Conservation (phyloP, 2,113 vertebrate genomes). For the Rutilus rutilus region DNA sequence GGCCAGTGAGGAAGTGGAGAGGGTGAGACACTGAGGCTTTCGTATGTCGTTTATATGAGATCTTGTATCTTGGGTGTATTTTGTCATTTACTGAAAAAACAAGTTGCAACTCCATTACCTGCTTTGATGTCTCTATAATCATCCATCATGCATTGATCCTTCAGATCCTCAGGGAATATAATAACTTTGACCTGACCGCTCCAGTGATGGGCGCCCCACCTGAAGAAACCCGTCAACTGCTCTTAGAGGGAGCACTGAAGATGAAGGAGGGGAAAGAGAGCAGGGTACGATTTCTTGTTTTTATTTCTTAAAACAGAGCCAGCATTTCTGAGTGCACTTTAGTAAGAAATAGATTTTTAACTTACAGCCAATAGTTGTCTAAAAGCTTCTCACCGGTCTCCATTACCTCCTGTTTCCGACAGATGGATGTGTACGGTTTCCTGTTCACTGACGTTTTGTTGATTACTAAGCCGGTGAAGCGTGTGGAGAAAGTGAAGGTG, state of each 20-base stretch:
- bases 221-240: slow-evolving; percentile 88
- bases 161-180: slow-evolving; percentile 92
- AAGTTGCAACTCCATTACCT: not conserved
- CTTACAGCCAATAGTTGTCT: slow-evolving; percentile 23
- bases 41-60: not conserved
- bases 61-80: not conserved
- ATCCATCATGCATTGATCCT: not conserved
- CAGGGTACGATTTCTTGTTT: slow-evolving; percentile 64
- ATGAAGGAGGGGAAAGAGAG: slow-evolving; percentile 95
- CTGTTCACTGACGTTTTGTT: slow-evolving; percentile 94
- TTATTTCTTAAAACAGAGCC: not conserved
- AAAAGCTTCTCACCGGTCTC: slow-evolving; percentile 4
- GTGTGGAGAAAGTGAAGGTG: slow-evolving; percentile 89
- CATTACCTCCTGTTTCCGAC: slow-evolving; percentile 1
- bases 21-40: slow-evolving; percentile 72
- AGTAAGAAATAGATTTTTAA: not conserved
- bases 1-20: slow-evolving; percentile 91
- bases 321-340: slow-evolving; percentile 20
- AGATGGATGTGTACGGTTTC: slow-evolving; percentile 97
- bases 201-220: slow-evolving; percentile 84
- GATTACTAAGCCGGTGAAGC: slow-evolving; percentile 92
- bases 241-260: slow-evolving; percentile 87
- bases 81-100: not conserved
- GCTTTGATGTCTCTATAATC: not conserved
- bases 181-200: slow-evolving; percentile 85